These are phyloP conservation scores for Aspidoscelis tigris DNA, from an alignment of 2,113 vertebrate species.

Conservation along the genomic window DNA sequence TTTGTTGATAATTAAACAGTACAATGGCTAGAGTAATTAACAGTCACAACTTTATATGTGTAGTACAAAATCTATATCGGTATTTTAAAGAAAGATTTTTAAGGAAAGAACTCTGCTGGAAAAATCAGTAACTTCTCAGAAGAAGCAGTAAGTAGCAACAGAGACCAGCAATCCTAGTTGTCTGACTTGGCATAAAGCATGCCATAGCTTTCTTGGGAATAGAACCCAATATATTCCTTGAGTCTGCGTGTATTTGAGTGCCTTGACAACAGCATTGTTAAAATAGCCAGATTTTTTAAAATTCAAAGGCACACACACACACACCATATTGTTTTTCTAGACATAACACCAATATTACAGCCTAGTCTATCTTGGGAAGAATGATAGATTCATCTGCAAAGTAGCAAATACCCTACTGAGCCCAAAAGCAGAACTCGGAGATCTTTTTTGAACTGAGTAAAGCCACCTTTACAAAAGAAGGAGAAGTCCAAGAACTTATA, in stretches of 20 bases:
- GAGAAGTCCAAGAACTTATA: not conserved
- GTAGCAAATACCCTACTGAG: not conserved
- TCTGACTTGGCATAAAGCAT: not conserved
- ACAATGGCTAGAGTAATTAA: too few relatives aligned
- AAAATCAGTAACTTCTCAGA: too few relatives aligned
- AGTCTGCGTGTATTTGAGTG: not conserved
- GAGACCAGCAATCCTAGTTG: too few relatives aligned
- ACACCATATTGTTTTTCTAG: not conserved
- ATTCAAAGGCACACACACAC: constrained; percentile 35
- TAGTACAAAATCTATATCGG: too few relatives aligned
- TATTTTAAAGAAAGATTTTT: too few relatives aligned
- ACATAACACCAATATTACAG: not conserved
- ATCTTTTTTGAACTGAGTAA: not conserved
- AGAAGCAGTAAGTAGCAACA: too few relatives aligned
- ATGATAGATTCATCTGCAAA: not conserved
- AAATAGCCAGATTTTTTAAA: constrained; percentile 7
- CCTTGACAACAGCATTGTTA: not conserved
- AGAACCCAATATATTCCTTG: not conserved
- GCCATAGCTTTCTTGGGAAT: not conserved
- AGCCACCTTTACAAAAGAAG: not conserved
- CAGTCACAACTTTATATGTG: too few relatives aligned
- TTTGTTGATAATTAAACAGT: too few relatives aligned
- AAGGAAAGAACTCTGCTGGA: too few relatives aligned
- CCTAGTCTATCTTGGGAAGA: not conserved
- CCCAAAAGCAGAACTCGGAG: not conserved